Evolutionary conservation across 2,113 vertebrate species (phyloP).

Genomic region (Leuciscus idus): DNA sequence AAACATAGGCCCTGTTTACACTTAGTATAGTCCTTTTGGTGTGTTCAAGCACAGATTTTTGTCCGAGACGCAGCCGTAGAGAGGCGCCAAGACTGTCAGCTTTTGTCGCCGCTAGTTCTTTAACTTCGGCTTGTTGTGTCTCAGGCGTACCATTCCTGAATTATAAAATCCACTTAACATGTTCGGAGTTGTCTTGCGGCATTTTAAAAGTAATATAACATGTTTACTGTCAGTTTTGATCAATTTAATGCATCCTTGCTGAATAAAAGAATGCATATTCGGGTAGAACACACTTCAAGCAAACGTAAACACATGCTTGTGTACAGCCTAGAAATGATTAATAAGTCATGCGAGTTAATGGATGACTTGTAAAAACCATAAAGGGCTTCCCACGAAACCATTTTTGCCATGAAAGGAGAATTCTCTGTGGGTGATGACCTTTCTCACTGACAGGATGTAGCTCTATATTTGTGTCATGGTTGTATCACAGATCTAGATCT

Average conservation of each 20-base stretch:
- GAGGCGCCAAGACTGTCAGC: no score
- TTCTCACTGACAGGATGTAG: background rate
- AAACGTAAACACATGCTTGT: background rate
- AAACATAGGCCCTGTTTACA: no score
- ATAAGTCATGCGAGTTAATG: slow-evolving; percentile 1
- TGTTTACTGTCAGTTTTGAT: background rate
- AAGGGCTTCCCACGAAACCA: background rate
- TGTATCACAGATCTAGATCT: slow-evolving; percentile 21
- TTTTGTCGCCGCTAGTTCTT: no score
- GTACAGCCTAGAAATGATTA: background rate
- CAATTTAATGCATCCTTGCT: background rate
- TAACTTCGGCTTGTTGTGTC: no score
- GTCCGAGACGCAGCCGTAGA: no score
- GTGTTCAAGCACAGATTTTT: no score
- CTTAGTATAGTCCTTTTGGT: no score
- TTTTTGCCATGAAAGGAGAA: slow-evolving; percentile 17
- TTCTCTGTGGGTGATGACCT: slow-evolving; percentile 4
- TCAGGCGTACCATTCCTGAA: no score
- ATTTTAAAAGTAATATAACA: no score
- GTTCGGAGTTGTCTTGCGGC: no score
- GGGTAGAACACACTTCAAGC: background rate
- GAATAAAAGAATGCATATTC: background rate
- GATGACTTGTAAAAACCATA: background rate
- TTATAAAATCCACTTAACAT: no score
- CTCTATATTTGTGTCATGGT: slow-evolving; percentile 11